A percentile compares a stretch with the other conserved stretches of the same genome.
These are phyloP conservation scores for Etheostoma nigrum DNA, from an alignment of 2,797 vertebrate genomes.

Conservation along the genomic window DNA sequence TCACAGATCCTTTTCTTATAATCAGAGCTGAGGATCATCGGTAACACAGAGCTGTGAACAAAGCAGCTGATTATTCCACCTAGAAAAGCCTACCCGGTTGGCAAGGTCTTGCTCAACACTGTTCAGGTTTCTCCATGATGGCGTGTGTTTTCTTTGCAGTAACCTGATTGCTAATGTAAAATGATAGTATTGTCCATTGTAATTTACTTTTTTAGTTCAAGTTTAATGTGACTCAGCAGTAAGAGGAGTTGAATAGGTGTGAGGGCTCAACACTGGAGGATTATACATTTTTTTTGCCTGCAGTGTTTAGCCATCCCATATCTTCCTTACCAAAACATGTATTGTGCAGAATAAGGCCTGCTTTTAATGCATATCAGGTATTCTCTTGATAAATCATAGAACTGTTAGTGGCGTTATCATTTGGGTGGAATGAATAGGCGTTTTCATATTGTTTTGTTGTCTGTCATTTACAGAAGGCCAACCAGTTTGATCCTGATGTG, in stretches of 20 bases:
- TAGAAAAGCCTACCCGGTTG: constrained; percentile 32
- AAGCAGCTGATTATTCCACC: constrained; percentile 64
- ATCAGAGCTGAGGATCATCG: constrained; percentile 42
- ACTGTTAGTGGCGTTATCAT: background rate
- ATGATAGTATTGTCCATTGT: constrained; percentile 56
- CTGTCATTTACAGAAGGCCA: constrained; percentile 78
- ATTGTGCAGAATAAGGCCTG: background rate
- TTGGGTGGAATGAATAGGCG: background rate
- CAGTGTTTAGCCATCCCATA: constrained; percentile 25
- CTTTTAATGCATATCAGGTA: constrained; percentile 2
- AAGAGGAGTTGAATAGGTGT: constrained; percentile 49
- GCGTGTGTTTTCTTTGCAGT: constrained; percentile 55
- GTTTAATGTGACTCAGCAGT: constrained; percentile 59
- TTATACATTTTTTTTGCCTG: constrained; percentile 11
- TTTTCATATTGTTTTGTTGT: constrained; percentile 23
- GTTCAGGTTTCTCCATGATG: constrained; percentile 56
- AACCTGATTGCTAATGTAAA: constrained; percentile 74
- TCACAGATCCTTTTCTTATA: constrained; percentile 56
- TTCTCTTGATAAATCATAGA: background rate
- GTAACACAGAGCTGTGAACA: constrained; percentile 59
- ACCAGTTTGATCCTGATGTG: constrained; percentile 88
- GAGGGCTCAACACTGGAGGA: constrained; percentile 22
- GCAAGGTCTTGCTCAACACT: constrained; percentile 48
- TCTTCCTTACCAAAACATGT: constrained; percentile 22
- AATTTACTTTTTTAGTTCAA: constrained; percentile 62